Base-by-base conservation (phyloP, 2,113 vertebrate species). In the Callopanchax toddi region DNA sequence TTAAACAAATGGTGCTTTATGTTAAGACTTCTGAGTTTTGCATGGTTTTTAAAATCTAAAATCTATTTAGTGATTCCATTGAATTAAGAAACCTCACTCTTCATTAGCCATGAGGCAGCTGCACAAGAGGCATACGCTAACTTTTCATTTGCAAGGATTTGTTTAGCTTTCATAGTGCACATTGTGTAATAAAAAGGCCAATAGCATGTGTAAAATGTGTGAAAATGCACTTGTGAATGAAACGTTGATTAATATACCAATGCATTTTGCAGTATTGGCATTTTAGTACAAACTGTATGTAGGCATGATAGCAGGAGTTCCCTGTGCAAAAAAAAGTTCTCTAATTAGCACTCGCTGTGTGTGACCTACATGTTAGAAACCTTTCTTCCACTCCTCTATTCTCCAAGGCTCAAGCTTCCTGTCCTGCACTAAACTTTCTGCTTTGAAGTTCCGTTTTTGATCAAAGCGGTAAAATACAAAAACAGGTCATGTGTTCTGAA, bases 311-410 rank as follows among this genome's bases (percentile, higher is more conserved):
- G 60, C n/a, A 53, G 40, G 23, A 45, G 5, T 5, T 18, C 53
- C 2, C 1, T 4, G 2, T 65, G 55, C 32, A 57, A 23, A 37
- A 17, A 61, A 22, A 50, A 29, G 12, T 45, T 51, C 67, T 64
- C 55, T 78, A 78, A 86, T 83, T 77, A 76, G 53, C 16, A 2
- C 16, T 58, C 3, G 29, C 20, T 57, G 32, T 66, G 63, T 60
- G 45, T 57, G 60, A 48, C 55, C 49, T 25, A 26, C 37, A 65
- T 56, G 49, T 55, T 43, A 76, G 32, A 44, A 65, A 51, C 7
- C 32, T 58, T 37, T 20, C 16, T 46, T 16, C 55, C 17, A 20
- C 1, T 53, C 20, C 6, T 40, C 36, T 44, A 11, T 50, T 65
- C 62, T 76, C 50, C 26, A 3, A 72, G 43, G 69, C 54, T 17